phyloP scores from a whole-genome alignment of 2,888 invertebrate genomes.

The Mamestra brassicae region DNA sequence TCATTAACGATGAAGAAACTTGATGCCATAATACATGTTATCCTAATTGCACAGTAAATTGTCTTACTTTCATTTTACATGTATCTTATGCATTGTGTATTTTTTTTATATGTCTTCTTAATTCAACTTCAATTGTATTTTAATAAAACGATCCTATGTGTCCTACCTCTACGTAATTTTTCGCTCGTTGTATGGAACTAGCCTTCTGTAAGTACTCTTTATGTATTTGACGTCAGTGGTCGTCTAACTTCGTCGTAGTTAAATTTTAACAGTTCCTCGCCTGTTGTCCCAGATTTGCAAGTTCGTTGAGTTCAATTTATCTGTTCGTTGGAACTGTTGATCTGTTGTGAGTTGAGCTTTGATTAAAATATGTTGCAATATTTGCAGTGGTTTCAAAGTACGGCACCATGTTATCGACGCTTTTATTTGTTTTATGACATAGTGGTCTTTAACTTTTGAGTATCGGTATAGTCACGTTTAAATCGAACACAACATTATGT shows the following conservation, averaged over 20 bases:
- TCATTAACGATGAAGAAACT: neutral
- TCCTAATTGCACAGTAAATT: neutral
- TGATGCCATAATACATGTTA: neutral
- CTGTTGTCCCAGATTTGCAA: constrained; percentile 41
- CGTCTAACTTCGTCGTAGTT: constrained; percentile 48
- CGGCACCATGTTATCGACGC: neutral
- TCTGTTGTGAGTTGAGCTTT: constrained; percentile 15
- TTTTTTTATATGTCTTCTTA: neutral
- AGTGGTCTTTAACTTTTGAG: neutral
- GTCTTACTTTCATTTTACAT: neutral
- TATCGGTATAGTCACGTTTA: too few relatives aligned
- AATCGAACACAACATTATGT: too few relatives aligned
- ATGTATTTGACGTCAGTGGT: constrained; percentile 3
- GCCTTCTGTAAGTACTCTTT: neutral
- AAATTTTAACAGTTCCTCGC: constrained; percentile 53
- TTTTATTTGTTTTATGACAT: neutral
- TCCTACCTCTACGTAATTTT: neutral
- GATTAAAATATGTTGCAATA: neutral
- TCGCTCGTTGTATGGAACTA: neutral
- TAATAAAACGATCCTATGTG: neutral
- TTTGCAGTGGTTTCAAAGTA: neutral
- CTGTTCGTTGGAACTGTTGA: constrained; percentile 26
- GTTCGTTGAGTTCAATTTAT: constrained; percentile 48
- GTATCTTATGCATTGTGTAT: neutral
- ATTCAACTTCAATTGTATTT: neutral